Base-by-base conservation (phyloP, 1,140 invertebrate species). In the Paraescarpia echinospica region DNA sequence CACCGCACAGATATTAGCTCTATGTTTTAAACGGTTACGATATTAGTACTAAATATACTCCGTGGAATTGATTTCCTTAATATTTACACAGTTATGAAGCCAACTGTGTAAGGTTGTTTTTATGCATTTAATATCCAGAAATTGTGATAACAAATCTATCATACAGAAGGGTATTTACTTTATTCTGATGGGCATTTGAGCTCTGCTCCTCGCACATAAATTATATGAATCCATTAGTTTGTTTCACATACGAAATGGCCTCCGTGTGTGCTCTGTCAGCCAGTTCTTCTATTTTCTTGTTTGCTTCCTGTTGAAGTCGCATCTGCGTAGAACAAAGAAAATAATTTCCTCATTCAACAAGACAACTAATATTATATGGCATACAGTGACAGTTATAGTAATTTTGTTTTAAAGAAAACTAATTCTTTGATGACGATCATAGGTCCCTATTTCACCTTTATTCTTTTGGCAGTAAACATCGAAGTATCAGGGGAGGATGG, bases 231-330 rank as follows among this genome's bases (percentile, higher is more conserved):
- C 41, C 12, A 12, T 41, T 6, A 41, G 41, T 41, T 77, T 77
- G 14, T 77, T 77, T 77, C 59, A 93, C 94, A 94, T 95, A 96
- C 96, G 94, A 93, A 77, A 96, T 95, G 33, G 96, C 96, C 93
- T 96, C 95, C 90, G 94, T 95, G 93, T 96, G 96, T 35, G 96
- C 96, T 93, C 94, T 95, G 93, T 96, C 95, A 35, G 96, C 96
- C 34, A 96, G 92, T 92, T 96, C 96, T 89, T 95, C 95, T 91
- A 96, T 96, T 94, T 96, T 96, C 93, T 96, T 95, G 92, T 95
- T 96, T 12, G 96, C 95, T 93, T 96, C 96, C 93, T 96, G 95
- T 93, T 96, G 95, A 33, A 96, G 93, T 92, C 95, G 94, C 95
- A 96, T 96, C 96, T 96, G 90, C 4, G 1, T 18, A 77, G 2